Evolutionary conservation across 2,888 invertebrate species (phyloP).

Genomic region (Synergus itoensis): DNA sequence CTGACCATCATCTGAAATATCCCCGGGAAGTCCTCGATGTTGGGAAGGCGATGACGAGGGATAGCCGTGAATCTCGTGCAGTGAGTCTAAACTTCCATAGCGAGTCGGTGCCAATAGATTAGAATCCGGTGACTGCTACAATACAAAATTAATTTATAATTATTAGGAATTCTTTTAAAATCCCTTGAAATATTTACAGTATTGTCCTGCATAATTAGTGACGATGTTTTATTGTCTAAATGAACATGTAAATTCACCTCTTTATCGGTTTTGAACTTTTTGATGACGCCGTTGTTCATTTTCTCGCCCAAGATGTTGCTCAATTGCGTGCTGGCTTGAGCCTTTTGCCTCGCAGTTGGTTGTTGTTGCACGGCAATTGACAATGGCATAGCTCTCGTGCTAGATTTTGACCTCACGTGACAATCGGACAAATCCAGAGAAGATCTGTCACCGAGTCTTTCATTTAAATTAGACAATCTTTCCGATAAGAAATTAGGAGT

Average conservation of each 20-base stretch:
- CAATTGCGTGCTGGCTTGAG: slow-evolving; percentile 65
- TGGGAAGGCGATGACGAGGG: slow-evolving; percentile 71
- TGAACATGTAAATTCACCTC: slow-evolving; percentile 64
- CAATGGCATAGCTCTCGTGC: slow-evolving; percentile 62
- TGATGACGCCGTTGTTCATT: slow-evolving; percentile 73
- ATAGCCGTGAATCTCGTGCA: slow-evolving; percentile 77
- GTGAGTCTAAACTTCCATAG: slow-evolving; percentile 81
- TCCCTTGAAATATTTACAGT: background rate
- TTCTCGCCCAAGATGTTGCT: slow-evolving; percentile 65
- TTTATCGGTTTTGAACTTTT: slow-evolving; percentile 77
- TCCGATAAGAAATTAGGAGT: slow-evolving; percentile 63
- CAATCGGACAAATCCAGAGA: slow-evolving; percentile 55
- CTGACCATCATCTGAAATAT: slow-evolving; percentile 78
- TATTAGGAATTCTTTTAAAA: background rate
- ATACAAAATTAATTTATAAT: slow-evolving; percentile 45
- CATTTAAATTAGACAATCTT: slow-evolving; percentile 64
- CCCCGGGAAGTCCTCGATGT: slow-evolving; percentile 69
- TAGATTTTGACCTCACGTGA: slow-evolving; percentile 61
- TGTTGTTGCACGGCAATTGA: slow-evolving; percentile 70
- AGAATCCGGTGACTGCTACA: slow-evolving; percentile 65
- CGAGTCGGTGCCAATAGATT: slow-evolving; percentile 69
- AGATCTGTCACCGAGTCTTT: slow-evolving; percentile 61
- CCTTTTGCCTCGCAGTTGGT: slow-evolving; percentile 64
- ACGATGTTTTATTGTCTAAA: too few relatives aligned
- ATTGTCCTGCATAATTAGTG: too few relatives aligned